Evolutionary conservation across 2,888 invertebrate species (phyloP), one percentile per base, ranked within the genome.

Genomic region (Tenthredo notha): DNA sequence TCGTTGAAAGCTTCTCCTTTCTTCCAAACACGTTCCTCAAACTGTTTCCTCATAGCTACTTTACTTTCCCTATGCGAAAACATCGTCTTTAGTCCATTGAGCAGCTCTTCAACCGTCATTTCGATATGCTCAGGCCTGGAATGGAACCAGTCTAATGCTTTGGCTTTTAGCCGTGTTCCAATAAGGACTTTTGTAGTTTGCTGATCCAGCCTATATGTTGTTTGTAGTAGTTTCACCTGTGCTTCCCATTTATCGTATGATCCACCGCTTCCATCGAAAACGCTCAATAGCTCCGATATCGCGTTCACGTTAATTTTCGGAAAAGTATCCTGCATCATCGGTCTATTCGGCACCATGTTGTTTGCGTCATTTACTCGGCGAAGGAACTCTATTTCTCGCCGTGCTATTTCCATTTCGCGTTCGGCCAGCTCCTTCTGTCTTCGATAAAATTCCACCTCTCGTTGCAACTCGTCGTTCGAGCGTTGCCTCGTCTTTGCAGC

Each of bases 321-420:
- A 77, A 50, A 29, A n/a, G 10, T 37, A 2, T 33, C 29, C 10
- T 58, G 37, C 72, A 9, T 9, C 72, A 29, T 43, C 77, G 43
- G 6, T 47, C 50, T n/a, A 5, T 21, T 47, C 3, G 78, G 25
- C n/a, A 18, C 58, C 33, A 29, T 18, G n/a, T 5, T 18, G 15
- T 37, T 29, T 15, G 33, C 40, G 6, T 29, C n/a, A 6, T 18
- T 61, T 9, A 54, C 10, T 50, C 37, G 54, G n/a, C 84, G 85
- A n/a, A 54, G 65, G 43, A 83, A 29, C 12, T 85, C 88, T 10
- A 87, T 74, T 61, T 87, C 87, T 18, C 84, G 85, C 33, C 86
- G 84, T 50, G 84, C 40, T 6, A 86, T 10, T 74, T 65, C 86
- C 21, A 85, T 29, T 77, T 87, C 86, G 18, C 86, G 86, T 40